These are phyloP conservation scores for Trialeurodes vaporariorum DNA, from an alignment of 1,140 invertebrate species.

Conservation along the genomic window DNA sequence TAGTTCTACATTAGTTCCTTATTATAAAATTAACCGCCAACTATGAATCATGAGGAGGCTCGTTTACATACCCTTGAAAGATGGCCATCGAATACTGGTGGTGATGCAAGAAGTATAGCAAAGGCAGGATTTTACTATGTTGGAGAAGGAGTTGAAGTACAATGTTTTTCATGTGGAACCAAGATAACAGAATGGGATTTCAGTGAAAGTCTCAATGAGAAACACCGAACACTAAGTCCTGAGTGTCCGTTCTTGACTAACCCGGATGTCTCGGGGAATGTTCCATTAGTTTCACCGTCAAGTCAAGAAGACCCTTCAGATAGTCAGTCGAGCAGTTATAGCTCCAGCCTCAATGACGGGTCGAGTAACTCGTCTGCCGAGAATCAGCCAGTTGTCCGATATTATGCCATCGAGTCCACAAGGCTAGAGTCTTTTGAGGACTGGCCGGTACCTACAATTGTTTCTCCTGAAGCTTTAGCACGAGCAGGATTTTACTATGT, in stretches of 20 bases:
- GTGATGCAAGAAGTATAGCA: slow-evolving; percentile 52
- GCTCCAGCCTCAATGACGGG: neutral
- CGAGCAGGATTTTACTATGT: slow-evolving; percentile 73
- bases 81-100: slow-evolving; percentile 55
- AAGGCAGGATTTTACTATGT: slow-evolving; percentile 73
- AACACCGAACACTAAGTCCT: slow-evolving; percentile 40
- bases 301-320: slow-evolving; percentile 2
- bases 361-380: too few relatives aligned
- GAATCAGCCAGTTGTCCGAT: slow-evolving; percentile 7
- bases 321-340: neutral
- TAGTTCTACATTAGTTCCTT: neutral
- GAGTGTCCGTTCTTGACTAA: slow-evolving; percentile 57
- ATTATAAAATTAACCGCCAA: slow-evolving; percentile 1
- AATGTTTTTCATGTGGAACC: slow-evolving; percentile 62
- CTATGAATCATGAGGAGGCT: slow-evolving; percentile 55
- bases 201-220: slow-evolving; percentile 52
- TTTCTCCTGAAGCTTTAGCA: slow-evolving; percentile 55
- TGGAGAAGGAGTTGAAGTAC: slow-evolving; percentile 49
- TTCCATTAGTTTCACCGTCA: slow-evolving; percentile 45
- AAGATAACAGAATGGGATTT: slow-evolving; percentile 61
- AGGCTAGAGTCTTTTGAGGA: slow-evolving; percentile 46
- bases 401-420: slow-evolving; percentile 36
- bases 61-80: slow-evolving; percentile 51
- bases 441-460: slow-evolving; percentile 49
- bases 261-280: slow-evolving; percentile 48